Evolutionary conservation across 2,888 invertebrate genomes (phyloP).

Genomic region (Eupelmus urozonus): DNA sequence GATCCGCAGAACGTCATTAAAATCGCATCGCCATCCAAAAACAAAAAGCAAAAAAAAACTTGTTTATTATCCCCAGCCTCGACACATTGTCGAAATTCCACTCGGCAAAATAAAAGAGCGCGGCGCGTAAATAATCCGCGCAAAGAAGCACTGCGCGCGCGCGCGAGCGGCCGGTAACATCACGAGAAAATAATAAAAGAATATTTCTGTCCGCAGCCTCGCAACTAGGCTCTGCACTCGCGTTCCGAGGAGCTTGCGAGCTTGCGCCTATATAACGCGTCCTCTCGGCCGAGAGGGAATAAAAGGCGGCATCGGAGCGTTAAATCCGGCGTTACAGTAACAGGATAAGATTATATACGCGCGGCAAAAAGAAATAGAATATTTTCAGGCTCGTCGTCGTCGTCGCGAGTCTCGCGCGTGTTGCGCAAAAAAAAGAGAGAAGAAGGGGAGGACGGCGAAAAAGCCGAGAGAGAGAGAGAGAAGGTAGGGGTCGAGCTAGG

Average conservation of each 20-base stretch:
- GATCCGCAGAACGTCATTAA: too few species aligned
- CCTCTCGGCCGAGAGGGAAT: slow-evolving; percentile 4
- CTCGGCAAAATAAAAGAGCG: too few species aligned
- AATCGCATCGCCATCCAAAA: too few species aligned
- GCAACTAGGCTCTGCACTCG: background rate
- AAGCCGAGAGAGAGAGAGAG: background rate
- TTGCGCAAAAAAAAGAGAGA: background rate
- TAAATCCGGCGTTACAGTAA: slow-evolving; percentile 20
- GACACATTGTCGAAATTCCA: too few species aligned
- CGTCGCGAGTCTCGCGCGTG: background rate
- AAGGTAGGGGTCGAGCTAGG: slow-evolving; percentile 18
- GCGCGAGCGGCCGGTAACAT: too few species aligned
- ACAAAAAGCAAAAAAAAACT: too few species aligned
- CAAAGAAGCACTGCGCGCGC: too few species aligned
- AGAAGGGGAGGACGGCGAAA: background rate
- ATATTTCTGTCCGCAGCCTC: background rate
- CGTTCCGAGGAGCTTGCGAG: too few species aligned
- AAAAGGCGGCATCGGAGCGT: slow-evolving; percentile 17
- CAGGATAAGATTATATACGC: slow-evolving; percentile 29
- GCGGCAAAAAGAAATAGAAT: slow-evolving; percentile 22
- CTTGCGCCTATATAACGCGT: background rate
- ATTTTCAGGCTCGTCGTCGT: background rate
- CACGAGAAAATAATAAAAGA: slow-evolving; percentile 2
- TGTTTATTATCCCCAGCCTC: too few species aligned
- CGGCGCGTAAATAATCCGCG: background rate